Percentiles rank a stretch among this genome's conserved stretches.
These are phyloP conservation scores for Danaus plexippus DNA, from an alignment of 1,140 invertebrate species.

Conservation along the genomic window DNA sequence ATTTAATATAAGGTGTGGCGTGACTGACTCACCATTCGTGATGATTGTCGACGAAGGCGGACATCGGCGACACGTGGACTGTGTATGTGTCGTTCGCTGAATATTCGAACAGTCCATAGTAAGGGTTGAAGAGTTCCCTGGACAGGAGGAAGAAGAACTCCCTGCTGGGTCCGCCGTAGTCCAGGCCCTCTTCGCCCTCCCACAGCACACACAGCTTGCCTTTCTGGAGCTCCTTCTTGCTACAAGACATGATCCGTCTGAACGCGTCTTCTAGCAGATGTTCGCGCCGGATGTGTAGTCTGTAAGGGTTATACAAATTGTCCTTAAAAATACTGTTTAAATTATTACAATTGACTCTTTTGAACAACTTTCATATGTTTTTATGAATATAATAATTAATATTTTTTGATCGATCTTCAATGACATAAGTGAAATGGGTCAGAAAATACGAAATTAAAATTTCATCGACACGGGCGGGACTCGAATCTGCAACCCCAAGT, in stretches of 20 bases:
- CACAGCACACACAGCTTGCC: constrained; percentile 95
- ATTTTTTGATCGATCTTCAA: too few relatives aligned
- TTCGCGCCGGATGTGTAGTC: constrained; percentile 92
- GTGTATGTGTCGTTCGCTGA: constrained; percentile 98
- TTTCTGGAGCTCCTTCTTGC: constrained; percentile 95
- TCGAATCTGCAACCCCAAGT: too few relatives aligned
- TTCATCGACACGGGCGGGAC: too few relatives aligned
- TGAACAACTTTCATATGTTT: too few relatives aligned
- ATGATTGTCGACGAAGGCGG: constrained; percentile 97
- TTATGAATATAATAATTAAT: too few relatives aligned
- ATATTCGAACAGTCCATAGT: constrained; percentile 98
- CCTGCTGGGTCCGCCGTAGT: constrained; percentile 96
- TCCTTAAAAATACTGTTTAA: too few relatives aligned
- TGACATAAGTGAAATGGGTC: too few relatives aligned
- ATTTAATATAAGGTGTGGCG: too few relatives aligned
- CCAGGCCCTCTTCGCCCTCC: constrained; percentile 96
- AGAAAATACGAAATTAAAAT: too few relatives aligned
- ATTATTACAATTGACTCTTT: too few relatives aligned
- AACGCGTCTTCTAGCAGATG: constrained; percentile 96
- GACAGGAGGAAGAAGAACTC: constrained; percentile 98
- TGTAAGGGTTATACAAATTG: constrained; percentile 51
- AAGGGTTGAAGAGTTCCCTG: constrained; percentile 97
- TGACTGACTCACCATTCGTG: constrained; percentile 86
- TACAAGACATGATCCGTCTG: constrained; percentile 95
- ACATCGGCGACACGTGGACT: constrained; percentile 97